These are phyloP conservation scores for Alectura lathami DNA, from an alignment of 2,113 vertebrate genomes.

Conservation along the genomic window DNA sequence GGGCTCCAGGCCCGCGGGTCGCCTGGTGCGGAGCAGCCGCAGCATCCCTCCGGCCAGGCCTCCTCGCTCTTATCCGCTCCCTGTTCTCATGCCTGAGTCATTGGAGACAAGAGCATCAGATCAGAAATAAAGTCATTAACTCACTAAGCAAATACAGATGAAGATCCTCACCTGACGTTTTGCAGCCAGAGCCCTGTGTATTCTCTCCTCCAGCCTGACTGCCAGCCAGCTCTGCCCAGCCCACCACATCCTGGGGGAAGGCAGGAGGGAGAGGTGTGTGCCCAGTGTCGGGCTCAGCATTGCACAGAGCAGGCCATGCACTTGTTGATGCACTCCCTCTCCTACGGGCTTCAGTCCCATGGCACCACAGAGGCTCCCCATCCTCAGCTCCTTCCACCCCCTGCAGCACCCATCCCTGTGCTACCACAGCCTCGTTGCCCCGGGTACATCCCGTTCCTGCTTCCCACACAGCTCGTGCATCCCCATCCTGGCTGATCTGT, in stretches of 20 bases:
- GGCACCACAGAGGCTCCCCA: background rate
- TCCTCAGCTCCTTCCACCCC: rapidly evolving
- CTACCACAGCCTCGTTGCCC: background rate
- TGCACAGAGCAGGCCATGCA: rapidly evolving
- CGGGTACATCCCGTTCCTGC: background rate
- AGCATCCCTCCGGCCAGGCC: background rate
- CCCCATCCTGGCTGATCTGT: background rate
- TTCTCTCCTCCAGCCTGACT: background rate
- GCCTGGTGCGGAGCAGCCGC: background rate
- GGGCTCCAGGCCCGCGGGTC: background rate
- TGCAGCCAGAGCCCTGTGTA: background rate
- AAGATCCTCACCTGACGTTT: constrained; percentile 3
- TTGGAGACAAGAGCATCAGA: constrained; percentile 4
- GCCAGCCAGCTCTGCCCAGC: rapidly evolving
- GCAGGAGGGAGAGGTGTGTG: background rate
- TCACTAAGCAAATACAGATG: background rate
- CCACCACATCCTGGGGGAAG: rapidly evolving
- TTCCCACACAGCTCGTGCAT: rapidly evolving
- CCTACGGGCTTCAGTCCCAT: background rate
- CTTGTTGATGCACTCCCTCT: background rate
- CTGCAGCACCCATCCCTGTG: background rate
- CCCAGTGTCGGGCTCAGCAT: rapidly evolving
- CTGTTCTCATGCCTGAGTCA: background rate
- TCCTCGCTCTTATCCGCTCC: constrained; percentile 52
- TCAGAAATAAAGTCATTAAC: constrained; percentile 44